A percentile compares a stretch with the other conserved stretches of the same genome.
These are phyloP conservation scores for Leptocoma aspasia DNA, from an alignment of 2,113 vertebrate species.

Conservation along the genomic window DNA sequence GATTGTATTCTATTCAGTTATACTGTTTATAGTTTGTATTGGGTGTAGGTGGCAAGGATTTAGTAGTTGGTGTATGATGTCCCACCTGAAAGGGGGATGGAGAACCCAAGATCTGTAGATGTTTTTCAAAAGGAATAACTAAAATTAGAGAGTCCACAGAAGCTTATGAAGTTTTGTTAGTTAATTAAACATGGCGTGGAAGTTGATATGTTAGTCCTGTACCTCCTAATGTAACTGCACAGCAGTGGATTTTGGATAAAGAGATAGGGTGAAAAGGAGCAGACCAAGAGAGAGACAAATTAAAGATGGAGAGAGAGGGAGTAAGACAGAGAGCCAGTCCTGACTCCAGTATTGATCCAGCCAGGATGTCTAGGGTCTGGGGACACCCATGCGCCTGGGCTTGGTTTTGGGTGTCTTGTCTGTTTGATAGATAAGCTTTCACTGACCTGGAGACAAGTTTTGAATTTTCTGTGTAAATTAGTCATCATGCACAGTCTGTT, in stretches of 20 bases:
- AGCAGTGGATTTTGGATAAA: background rate
- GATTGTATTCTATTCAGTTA: background rate
- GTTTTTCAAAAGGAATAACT: background rate
- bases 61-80: background rate
- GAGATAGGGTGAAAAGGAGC: background rate
- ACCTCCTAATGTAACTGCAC: background rate
- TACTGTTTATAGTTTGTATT: background rate
- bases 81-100: background rate
- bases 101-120: background rate
- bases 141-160: background rate
- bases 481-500: background rate
- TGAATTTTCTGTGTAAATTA: background rate
- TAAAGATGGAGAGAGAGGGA: background rate
- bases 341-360: background rate
- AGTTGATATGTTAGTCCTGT: background rate
- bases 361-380: background rate
- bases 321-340: background rate
- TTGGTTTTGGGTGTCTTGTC: background rate
- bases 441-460: no score
- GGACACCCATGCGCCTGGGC: no score
- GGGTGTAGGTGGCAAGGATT: background rate
- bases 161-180: background rate
- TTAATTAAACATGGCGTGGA: fast-evolving
- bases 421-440: background rate
- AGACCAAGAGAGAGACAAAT: background rate